Conservation (phyloP, 2,113 vertebrate species). For the Theristicus caerulescens region DNA sequence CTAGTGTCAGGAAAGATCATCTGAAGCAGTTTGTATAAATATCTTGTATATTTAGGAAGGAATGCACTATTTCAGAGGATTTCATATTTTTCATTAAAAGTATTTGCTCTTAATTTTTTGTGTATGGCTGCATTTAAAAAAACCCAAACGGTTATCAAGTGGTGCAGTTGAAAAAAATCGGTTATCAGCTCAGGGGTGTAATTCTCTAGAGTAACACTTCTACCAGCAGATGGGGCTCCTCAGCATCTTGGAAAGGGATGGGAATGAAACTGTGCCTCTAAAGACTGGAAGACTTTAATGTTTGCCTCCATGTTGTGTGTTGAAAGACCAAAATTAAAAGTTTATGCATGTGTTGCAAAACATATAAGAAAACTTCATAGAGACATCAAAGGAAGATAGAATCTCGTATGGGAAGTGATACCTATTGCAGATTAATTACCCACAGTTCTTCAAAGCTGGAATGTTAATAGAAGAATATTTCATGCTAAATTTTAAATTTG, state of each 20-base stretch:
- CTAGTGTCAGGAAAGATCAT: background rate
- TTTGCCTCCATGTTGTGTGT: background rate
- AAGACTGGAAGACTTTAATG: background rate
- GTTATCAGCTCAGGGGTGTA: background rate
- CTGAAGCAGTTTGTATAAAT: background rate
- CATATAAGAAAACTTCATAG: background rate
- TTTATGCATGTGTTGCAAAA: background rate
- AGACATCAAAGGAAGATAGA: background rate
- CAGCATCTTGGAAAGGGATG: background rate
- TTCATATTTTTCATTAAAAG: background rate
- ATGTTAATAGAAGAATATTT: background rate
- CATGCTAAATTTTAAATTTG: background rate
- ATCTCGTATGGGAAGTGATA: background rate
- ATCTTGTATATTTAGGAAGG: background rate
- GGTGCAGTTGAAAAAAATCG: background rate
- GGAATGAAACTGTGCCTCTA: background rate
- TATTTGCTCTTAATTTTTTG: background rate
- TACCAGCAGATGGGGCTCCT: constrained; percentile 44
- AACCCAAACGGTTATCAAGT: background rate
- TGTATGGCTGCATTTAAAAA: background rate
- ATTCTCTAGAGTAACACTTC: background rate
- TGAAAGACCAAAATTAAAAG: background rate
- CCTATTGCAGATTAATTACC: background rate
- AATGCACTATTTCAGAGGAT: background rate
- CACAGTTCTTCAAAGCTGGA: background rate